phyloP scores from a whole-genome alignment of 2,113 vertebrate species.

The Gymnocephalus cernua region DNA sequence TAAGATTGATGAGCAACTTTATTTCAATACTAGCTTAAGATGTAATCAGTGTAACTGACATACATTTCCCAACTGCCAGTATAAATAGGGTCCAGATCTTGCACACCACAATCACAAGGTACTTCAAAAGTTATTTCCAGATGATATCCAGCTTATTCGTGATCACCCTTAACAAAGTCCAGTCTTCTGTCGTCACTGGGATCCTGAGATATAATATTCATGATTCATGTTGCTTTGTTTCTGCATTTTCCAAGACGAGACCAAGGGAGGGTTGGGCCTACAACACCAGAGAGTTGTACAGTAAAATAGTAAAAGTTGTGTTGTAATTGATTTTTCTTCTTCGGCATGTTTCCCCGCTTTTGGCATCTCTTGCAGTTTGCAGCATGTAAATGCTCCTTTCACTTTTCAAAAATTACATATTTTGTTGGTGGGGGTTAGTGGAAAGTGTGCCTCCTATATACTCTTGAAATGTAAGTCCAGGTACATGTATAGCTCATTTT shows the following conservation, averaged over 20 bases:
- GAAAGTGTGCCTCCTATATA: background rate
- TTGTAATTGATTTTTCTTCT: background rate
- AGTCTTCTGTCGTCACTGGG: background rate
- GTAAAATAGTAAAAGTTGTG: background rate
- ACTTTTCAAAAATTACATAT: background rate
- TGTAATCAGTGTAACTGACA: constrained; percentile 47
- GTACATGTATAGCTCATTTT: too few relatives aligned
- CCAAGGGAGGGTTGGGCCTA: background rate
- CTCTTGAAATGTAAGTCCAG: too few relatives aligned
- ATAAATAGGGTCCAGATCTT: constrained; percentile 1
- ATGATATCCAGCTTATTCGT: constrained; percentile 10
- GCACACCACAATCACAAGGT: background rate
- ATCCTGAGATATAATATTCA: background rate
- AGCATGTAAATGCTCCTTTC: background rate
- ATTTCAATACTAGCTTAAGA: constrained; percentile 29
- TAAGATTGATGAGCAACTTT: constrained; percentile 18
- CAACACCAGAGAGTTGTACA: background rate
- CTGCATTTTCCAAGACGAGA: background rate
- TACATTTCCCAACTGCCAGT: constrained; percentile 12
- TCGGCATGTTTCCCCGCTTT: background rate
- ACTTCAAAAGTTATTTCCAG: constrained; percentile 7
- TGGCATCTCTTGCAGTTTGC: background rate
- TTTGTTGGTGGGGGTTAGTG: background rate
- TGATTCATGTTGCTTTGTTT: constrained; percentile 8
- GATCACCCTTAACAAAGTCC: background rate